Evolutionary conservation across 2,888 invertebrate species (phyloP), one percentile per base, ranked within the genome.

Genomic region (Nebria salina): DNA sequence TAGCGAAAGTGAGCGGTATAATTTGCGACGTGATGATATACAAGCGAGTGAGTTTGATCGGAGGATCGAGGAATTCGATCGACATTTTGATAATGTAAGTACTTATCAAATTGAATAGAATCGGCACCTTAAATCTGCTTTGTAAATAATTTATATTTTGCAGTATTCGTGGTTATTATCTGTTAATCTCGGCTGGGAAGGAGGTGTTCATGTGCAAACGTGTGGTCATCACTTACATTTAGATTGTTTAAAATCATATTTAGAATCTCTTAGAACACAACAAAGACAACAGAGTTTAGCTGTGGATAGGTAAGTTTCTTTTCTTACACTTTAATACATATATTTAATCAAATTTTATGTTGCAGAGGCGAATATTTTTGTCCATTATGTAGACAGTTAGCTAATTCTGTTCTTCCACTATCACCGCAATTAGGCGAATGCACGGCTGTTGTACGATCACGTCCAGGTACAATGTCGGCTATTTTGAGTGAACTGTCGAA

Each of bases 161-260:
- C 87, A 93, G 93, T 92, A 93, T 86, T 95, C 95, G 0, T 96
- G 95, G 95, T 91, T 95, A 86, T 88, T 95, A 65, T 93, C 94
- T 1, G 92, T 96, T 82, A 95, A 95, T 87, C 92, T 95, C 85
- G 96, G 96, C 3, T 96, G 95, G 93, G 96, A 96, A 89, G 96
- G 96, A 83, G 98, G 98, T 77, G 96, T 98, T 77, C 95, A 96
- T 89, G 96, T 97, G 77, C 96, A 96, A 89, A 96, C 98, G 1
- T 99, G 99, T 90, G 98, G 99, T 0, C 99, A 99, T 90, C 97
- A 97, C 89, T 92, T 99, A 82, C 99, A 99, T 90, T 92, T 98
- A 86, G 95, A 96, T 87, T 99, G 99, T 89, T 93, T 98, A 86
- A 94, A 95, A 87, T 94, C 97, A 0, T 99, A 99, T 90, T 91